Evolutionary conservation across 2,888 invertebrate species (phyloP), one percentile per base, ranked within the genome.

Genomic region (Pristionchus maxplancki): DNA sequence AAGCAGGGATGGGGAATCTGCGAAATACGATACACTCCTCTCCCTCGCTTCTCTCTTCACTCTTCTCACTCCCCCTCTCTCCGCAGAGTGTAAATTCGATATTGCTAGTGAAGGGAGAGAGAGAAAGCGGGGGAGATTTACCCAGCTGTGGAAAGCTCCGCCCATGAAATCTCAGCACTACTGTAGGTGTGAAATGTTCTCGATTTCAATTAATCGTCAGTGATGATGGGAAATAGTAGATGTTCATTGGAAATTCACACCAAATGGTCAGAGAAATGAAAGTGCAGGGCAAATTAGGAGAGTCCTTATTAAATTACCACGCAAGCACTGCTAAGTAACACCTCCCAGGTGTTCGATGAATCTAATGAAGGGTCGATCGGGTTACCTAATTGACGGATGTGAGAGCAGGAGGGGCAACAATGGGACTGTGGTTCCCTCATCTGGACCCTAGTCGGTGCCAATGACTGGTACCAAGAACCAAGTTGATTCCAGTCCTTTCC

Each of bases 131-230:
- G 85, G 44, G 85, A 58, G 82, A 83, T 83, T 83, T 83, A 64
- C 85, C n/a, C 85, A 85, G 85, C 85, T 85, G 85, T 13, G 15
- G 11, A 17, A 85, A 44, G 44, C 85, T 28, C 85, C 85, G 85
- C 85, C 85, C 40, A 37, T 37, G 3, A 9, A 78, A 78, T 78
- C 78, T 78, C 78, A 28, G 78, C 67, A 31, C 50, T 48, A 85
- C 85, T 28, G 85, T 85, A 85, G 64, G n/a, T 34, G 37, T 48
- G 78, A 78, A 78, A 40, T 9, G 44, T 44, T 34, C 34, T 5
- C 15, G 5, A 13, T 6, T 78, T 20, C n/a, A n/a, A n/a, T n/a
- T n/a, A n/a, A n/a, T n/a, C n/a, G n/a, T n/a, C n/a, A n/a, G n/a
- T n/a, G n/a, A n/a, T n/a, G n/a, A n/a, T n/a, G n/a, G n/a, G n/a